Percentiles rank a stretch among this genome's conserved stretches.
These are phyloP conservation scores for Pseudorectes ferrugineus DNA, from an alignment of 2,113 vertebrate genomes.

Conservation along the genomic window DNA sequence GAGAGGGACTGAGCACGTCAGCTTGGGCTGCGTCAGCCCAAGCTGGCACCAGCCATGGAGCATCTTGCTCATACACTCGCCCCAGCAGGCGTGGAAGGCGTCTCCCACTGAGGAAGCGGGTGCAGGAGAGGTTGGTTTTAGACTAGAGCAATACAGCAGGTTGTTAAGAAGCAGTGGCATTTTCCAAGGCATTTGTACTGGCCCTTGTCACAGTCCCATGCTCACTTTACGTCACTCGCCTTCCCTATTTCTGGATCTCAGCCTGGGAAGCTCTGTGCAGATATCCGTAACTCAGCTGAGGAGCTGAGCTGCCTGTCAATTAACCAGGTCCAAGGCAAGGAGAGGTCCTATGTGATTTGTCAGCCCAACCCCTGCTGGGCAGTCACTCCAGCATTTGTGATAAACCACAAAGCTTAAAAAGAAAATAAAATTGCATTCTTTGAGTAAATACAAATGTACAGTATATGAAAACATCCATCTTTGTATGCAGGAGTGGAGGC, in stretches of 20 bases:
- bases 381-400: background rate
- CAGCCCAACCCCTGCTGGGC: background rate
- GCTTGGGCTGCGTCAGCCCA: background rate
- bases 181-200: background rate
- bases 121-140: background rate
- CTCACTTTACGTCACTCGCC: background rate
- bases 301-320: background rate
- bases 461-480: background rate
- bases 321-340: background rate
- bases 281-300: accelerated
- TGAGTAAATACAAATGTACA: background rate
- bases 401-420: background rate
- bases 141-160: background rate
- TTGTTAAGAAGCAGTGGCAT: background rate
- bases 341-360: background rate
- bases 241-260: background rate
- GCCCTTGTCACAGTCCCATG: background rate
- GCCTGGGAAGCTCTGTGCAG: background rate
- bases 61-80: background rate
- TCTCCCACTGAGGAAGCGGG: background rate
- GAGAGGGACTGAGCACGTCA: background rate
- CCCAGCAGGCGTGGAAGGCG: background rate
- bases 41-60: background rate
- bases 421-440: background rate
- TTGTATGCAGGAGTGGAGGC: background rate